A percentile compares a stretch with the other conserved stretches of the same genome.
Conservation (phyloP, 2,797 vertebrate genomes). For the Tympanoctomys barrerae region DNA sequence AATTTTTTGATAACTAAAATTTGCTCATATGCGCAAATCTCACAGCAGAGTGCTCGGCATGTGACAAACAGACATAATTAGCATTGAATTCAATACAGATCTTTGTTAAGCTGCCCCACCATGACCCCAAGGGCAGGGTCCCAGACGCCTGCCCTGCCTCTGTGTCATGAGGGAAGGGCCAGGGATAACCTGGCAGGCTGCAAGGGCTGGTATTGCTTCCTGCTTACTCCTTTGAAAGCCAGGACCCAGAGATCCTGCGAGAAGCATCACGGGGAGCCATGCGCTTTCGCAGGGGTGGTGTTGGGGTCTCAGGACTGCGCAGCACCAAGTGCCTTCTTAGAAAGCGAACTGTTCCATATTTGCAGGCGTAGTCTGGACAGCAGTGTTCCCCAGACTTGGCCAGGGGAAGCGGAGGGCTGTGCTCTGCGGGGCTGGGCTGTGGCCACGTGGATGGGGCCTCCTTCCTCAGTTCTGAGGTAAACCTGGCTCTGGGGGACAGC, state of each 20-base stretch:
- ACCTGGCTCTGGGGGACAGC: no score
- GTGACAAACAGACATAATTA: background rate
- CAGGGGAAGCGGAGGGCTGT: background rate
- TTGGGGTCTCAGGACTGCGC: background rate
- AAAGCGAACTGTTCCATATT: background rate
- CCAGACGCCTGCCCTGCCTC: background rate
- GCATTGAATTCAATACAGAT: background rate
- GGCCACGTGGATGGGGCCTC: background rate
- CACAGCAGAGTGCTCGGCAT: background rate
- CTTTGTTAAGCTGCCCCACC: background rate
- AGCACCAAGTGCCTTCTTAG: background rate
- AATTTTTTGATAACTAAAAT: background rate
- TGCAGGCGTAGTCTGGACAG: background rate
- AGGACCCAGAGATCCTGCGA: background rate
- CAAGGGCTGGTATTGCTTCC: background rate
- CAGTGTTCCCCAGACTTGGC: background rate
- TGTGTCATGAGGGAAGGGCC: background rate
- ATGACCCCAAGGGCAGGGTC: background rate
- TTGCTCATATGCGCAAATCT: background rate
- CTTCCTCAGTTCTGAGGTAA: background rate
- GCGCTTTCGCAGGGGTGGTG: background rate
- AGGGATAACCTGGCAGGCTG: background rate
- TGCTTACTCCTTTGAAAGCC: background rate
- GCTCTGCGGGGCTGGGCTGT: background rate
- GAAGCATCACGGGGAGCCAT: no score